Evolutionary conservation across 2,113 vertebrate species (phyloP).

Genomic region (Crotophaga sulcirostris): DNA sequence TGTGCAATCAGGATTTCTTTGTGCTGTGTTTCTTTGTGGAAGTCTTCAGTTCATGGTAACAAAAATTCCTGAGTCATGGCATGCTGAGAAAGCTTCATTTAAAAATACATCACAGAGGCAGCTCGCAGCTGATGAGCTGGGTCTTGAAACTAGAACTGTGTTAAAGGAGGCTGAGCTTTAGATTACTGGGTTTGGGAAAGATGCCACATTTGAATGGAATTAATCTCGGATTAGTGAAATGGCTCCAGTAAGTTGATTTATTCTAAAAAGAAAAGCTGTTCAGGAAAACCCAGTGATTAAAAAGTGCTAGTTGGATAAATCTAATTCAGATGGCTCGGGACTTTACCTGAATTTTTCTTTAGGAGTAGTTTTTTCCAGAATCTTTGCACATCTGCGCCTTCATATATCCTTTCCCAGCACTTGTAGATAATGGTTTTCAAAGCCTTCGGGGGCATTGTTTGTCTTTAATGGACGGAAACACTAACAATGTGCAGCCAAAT

Average conservation of each 20-base stretch:
- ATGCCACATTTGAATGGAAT: slow-evolving; percentile 38
- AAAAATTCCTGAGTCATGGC: neutral
- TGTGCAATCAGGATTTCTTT: neutral
- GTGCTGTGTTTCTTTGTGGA: neutral
- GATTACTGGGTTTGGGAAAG: slow-evolving; percentile 33
- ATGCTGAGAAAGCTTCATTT: neutral
- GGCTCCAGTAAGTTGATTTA: slow-evolving; percentile 26
- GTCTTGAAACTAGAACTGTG: neutral
- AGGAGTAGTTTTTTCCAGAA: neutral
- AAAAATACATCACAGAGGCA: neutral
- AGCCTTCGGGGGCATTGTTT: neutral
- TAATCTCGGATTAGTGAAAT: slow-evolving; percentile 65
- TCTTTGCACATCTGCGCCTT: neutral
- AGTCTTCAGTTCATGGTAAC: neutral
- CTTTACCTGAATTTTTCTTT: neutral
- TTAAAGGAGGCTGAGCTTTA: neutral
- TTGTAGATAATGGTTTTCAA: neutral
- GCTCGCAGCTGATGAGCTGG: neutral
- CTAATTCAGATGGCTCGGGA: neutral
- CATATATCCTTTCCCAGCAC: neutral
- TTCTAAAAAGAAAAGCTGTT: slow-evolving; percentile 38
- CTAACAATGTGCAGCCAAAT: neutral
- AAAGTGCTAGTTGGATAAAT: neutral
- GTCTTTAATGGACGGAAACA: neutral
- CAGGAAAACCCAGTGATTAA: neutral